Conservation (phyloP, 2,797 vertebrate genomes). For the Pantherophis alleghaniensis region DNA sequence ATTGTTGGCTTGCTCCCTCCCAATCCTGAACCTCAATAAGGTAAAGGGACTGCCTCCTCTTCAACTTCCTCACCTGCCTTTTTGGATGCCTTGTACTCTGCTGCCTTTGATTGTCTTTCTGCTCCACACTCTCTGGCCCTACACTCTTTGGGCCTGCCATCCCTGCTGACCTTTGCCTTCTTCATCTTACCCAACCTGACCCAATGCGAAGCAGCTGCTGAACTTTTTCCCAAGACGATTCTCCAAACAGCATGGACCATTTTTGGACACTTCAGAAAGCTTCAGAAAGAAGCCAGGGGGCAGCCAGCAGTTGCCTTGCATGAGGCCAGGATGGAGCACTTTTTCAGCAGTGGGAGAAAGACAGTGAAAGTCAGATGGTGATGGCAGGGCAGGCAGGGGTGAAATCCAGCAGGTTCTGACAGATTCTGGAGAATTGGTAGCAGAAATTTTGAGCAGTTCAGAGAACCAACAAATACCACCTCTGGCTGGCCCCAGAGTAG, state of each 20-base stretch:
- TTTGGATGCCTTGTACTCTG: neutral
- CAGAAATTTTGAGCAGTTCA: too few species aligned
- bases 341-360: neutral
- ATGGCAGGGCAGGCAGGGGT: neutral
- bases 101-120: neutral
- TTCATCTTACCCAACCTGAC: neutral
- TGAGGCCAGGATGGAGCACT: neutral
- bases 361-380: neutral
- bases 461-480: too few species aligned
- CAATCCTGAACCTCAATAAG: neutral
- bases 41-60: neutral
- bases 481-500: too few species aligned
- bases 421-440: too few species aligned
- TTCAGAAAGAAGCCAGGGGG: too few species aligned
- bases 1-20: neutral
- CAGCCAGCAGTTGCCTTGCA: neutral
- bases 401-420: too few species aligned
- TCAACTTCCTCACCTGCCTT: neutral
- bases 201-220: neutral
- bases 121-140: neutral
- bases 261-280: neutral
- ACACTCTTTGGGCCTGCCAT: neutral
- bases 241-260: neutral
- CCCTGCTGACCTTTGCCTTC: neutral
- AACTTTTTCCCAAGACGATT: neutral